Percentiles rank a stretch among this genome's conserved stretches.
Evolutionary conservation across 1,140 invertebrate genomes (phyloP).

Genomic region (Medauroidea extradentata): DNA sequence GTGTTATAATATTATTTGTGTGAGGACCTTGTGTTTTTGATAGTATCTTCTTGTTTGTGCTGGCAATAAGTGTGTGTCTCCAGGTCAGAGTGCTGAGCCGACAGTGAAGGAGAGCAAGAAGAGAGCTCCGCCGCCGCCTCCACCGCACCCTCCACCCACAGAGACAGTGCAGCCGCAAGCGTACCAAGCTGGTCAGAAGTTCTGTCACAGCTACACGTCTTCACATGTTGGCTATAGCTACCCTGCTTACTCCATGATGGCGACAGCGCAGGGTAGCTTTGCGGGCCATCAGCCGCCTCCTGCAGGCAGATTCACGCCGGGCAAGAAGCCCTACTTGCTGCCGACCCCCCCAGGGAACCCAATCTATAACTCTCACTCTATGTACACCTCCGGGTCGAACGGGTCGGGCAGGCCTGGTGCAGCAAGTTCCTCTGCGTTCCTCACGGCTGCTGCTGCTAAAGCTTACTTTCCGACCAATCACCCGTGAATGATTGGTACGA

Average conservation of each 20-base stretch:
- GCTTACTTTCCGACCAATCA: conserved; percentile 13
- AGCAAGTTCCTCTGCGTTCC: conserved; percentile 13
- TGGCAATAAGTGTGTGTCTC: too few relatives aligned
- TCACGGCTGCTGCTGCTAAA: conserved; percentile 7
- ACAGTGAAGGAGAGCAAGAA: conserved; percentile 38
- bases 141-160: conserved; percentile 16
- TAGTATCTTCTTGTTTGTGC: too few relatives aligned
- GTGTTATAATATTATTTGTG: too few relatives aligned
- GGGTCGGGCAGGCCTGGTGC: conserved; percentile 14
- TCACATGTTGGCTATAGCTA: conserved; percentile 43
- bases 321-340: not conserved
- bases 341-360: conserved; percentile 23
- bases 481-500: too few relatives aligned
- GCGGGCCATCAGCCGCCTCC: conserved; percentile 12
- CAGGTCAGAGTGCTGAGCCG: conserved; percentile 41
- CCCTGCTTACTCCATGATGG: conserved; percentile 40
- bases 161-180: not conserved
- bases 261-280: conserved; percentile 37
- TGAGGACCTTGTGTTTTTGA: too few relatives aligned
- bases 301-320: not conserved
- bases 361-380: conserved; percentile 13
- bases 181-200: conserved; percentile 9
- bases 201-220: conserved; percentile 36
- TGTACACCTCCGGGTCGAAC: conserved; percentile 8
- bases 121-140: conserved; percentile 21